Evolutionary conservation across 2,113 vertebrate species (phyloP).

Genomic region (Capreolus pygargus): DNA sequence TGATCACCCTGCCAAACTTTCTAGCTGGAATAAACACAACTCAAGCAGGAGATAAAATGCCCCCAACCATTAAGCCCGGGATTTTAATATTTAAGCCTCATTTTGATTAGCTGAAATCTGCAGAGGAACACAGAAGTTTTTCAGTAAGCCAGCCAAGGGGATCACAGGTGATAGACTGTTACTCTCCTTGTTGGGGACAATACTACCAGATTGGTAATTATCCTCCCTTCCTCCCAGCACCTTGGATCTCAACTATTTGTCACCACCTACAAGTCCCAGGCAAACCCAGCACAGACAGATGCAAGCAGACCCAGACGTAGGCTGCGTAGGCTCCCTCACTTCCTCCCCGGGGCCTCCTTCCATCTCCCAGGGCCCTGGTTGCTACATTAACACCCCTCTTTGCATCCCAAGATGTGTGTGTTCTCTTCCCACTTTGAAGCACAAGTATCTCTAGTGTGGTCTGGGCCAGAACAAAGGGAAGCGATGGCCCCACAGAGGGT

Average conservation of each 20-base stretch:
- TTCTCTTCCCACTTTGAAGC: background rate
- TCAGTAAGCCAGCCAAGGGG: fast-evolving
- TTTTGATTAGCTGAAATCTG: too few species aligned
- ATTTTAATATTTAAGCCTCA: background rate
- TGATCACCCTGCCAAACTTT: background rate
- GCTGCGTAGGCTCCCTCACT: background rate
- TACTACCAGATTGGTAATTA: fast-evolving
- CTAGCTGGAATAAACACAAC: background rate
- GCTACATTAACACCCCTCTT: background rate
- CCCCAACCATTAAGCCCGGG: background rate
- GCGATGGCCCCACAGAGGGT: fast-evolving
- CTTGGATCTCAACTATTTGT: background rate
- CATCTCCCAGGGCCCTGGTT: background rate
- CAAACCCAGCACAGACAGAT: background rate
- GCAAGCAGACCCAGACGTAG: background rate
- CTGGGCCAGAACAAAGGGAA: background rate
- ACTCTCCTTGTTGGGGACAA: background rate
- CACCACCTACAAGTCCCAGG: background rate
- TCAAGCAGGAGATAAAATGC: background rate
- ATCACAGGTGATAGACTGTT: too few species aligned
- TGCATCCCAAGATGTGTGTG: background rate
- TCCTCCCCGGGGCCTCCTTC: background rate
- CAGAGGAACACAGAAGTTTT: background rate
- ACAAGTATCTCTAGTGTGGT: background rate
- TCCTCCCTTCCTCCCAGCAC: background rate